Percentiles rank a stretch among this genome's conserved stretches.
These are phyloP conservation scores for Zosterops hypoxanthus DNA, from an alignment of 2,113 vertebrate species.

Conservation along the genomic window DNA sequence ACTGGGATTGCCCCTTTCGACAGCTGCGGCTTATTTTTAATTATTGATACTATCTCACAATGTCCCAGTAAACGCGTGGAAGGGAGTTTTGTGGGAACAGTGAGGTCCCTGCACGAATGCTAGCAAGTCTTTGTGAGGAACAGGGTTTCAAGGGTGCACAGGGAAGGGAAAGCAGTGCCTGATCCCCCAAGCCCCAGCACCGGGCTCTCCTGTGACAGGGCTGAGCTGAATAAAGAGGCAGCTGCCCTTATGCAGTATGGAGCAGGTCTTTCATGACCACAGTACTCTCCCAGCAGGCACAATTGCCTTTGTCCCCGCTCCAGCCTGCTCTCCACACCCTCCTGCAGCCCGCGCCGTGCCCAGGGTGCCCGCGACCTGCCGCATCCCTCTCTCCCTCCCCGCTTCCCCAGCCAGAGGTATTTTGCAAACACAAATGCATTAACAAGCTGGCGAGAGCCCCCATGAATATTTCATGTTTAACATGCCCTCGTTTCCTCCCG, in stretches of 20 bases:
- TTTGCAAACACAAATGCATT: slow-evolving; percentile 73
- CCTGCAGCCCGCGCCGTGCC: not conserved
- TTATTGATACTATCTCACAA: not conserved
- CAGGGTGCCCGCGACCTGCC: not conserved
- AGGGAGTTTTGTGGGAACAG: not conserved
- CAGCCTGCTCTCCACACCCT: not conserved
- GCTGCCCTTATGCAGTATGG: not conserved
- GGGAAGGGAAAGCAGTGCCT: not conserved
- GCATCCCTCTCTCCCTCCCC: not conserved
- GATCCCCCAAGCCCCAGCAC: not conserved
- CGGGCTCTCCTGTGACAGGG: fast-evolving
- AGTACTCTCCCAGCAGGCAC: not conserved
- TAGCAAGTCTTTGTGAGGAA: not conserved
- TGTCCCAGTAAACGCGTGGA: not conserved
- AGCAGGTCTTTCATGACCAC: not conserved
- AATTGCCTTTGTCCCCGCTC: not conserved
- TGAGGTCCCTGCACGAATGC: not conserved
- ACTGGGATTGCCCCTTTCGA: not conserved
- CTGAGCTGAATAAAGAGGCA: fast-evolving
- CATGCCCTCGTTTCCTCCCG: slow-evolving; percentile 65
- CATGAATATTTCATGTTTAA: slow-evolving; percentile 75
- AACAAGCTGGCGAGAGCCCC: slow-evolving; percentile 59
- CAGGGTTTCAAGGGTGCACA: fast-evolving
- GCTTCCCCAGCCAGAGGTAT: slow-evolving; percentile 38
- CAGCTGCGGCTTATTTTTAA: slow-evolving; percentile 28